Evolutionary conservation across 2,113 vertebrate genomes (phyloP).

Genomic region (Andinoacara biseriatus): DNA sequence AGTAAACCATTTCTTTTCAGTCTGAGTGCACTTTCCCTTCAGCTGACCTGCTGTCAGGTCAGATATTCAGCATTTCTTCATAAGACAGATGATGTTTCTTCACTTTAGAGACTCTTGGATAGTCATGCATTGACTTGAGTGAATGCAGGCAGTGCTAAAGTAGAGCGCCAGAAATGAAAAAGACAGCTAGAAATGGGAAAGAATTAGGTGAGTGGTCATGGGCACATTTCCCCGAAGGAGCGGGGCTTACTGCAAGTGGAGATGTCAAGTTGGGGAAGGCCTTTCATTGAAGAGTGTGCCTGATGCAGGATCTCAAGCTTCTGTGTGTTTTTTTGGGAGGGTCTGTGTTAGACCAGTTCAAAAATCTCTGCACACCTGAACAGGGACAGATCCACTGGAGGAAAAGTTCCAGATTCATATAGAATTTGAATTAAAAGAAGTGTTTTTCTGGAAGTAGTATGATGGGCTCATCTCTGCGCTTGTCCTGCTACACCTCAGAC

Average conservation of each 20-base stretch:
- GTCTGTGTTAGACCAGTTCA: not conserved
- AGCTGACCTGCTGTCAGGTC: constrained; percentile 36
- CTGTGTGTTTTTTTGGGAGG: not conserved
- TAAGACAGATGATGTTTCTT: constrained; percentile 8
- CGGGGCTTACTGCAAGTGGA: constrained; percentile 12
- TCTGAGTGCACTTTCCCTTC: not conserved
- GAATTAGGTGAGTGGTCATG: not conserved
- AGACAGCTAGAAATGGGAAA: not conserved
- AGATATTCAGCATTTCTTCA: constrained; percentile 3
- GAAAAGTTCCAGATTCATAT: not conserved
- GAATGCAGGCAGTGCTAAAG: not conserved
- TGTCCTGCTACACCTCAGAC: too few species aligned
- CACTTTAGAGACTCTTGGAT: constrained; percentile 4
- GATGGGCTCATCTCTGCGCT: too few species aligned
- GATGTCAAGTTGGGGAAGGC: constrained; percentile 13
- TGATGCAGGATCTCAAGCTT: constrained; percentile 25
- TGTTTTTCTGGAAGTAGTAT: not conserved
- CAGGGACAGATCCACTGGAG: not conserved
- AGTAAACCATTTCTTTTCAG: not conserved
- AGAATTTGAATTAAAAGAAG: too few species aligned
- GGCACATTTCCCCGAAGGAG: constrained; percentile 33
- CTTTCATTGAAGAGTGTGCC: not conserved
- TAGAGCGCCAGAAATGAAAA: too few species aligned
- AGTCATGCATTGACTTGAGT: not conserved
- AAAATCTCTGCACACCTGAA: not conserved